Percentiles rank a stretch among this genome's conserved stretches.
Evolutionary conservation across 2,113 vertebrate species (phyloP).

Genomic region (Clupea harengus): DNA sequence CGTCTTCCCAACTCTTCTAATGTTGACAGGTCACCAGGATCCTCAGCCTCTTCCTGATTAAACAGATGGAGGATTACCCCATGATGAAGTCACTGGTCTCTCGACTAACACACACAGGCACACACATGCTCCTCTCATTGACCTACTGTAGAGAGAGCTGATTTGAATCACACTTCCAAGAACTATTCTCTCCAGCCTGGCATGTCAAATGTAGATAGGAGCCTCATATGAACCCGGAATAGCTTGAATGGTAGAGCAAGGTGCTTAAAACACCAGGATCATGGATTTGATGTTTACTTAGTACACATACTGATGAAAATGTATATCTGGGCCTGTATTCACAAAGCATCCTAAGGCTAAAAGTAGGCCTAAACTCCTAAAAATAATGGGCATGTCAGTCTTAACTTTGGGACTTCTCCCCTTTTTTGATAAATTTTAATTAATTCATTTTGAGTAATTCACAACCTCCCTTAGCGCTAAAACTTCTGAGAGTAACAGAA

Average conservation of each 20-base stretch:
- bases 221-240: not conserved
- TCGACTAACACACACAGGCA: not conserved
- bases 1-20: not conserved
- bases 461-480: too few relatives aligned
- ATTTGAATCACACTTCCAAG: not conserved
- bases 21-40: not conserved
- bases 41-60: not conserved
- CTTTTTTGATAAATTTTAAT: too few relatives aligned
- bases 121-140: not conserved
- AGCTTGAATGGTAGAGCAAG: not conserved
- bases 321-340: too few relatives aligned
- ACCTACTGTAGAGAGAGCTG: not conserved
- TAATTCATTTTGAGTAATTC: too few relatives aligned
- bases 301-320: not conserved
- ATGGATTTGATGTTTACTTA: not conserved
- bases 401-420: too few relatives aligned
- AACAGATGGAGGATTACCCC: not conserved
- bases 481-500: too few relatives aligned
- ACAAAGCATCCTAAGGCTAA: too few relatives aligned
- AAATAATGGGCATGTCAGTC: too few relatives aligned
- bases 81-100: not conserved
- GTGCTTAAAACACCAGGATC: too few relatives aligned
- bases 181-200: not conserved
- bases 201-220: not conserved
- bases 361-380: too few relatives aligned